Base-by-base conservation (phyloP, 2,113 vertebrate genomes). In the Urocitellus parryii region DNA sequence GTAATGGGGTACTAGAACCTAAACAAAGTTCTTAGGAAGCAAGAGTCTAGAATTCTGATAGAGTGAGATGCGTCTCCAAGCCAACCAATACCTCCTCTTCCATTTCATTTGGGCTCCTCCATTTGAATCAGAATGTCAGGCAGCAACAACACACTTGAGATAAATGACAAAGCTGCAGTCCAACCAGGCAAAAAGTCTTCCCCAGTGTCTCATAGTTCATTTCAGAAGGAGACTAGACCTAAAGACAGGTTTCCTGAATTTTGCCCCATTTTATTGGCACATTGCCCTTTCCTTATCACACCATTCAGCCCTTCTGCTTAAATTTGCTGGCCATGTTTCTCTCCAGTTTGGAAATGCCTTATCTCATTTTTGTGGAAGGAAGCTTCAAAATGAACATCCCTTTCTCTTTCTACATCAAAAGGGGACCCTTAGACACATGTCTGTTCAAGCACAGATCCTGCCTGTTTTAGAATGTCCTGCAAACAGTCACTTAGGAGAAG, bases 61-160 rank as follows among this genome's bases (percentile, higher is more conserved):
- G 13, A 48, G 4, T 82, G 76, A 77, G 76, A 53, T 77, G 76
- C 34, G 95, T 80, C 92, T 72, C 42, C 48, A 56, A 74, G 65
- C 79, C 42, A 80, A 24, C 27, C 48, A 85, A 65, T n/a, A 68
- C 18, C 58, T 68, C 10, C 29, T 88, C 39, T 79, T 63, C 34
- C n/a, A 63, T 65, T 65, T 82, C 53, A 29, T 68, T 83, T 20
- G 79, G 39, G 10, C 8, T 29, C n/a, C 70, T 84, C 74, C 7
- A 22, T 85, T 72, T 81, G 83, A 93, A 73, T 83, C 53, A 72
- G 72, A 95, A n/a, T 65, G 76, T 90, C 87, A 83, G 79, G 74
- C 45, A 78, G 45, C 68, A 25, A 20, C 13, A 42, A 25, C 13
- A 42, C 78, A 53, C 12, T 3, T 5, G 53, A 56, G 34, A 78